phyloP scores from a whole-genome alignment of 2,888 invertebrate species.

The Eurois occulta region DNA sequence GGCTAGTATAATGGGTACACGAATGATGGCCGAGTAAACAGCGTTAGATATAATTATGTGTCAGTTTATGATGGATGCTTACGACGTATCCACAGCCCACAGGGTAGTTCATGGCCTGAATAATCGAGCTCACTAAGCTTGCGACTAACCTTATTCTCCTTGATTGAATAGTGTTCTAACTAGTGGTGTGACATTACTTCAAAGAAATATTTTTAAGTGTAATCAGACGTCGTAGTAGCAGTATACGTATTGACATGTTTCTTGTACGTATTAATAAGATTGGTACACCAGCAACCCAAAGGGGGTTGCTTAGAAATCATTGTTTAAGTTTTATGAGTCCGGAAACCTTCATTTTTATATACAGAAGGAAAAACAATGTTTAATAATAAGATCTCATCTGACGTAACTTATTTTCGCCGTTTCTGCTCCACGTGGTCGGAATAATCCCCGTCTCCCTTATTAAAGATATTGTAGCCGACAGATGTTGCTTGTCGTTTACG shows the following conservation, averaged over 20 bases:
- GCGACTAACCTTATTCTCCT: neutral
- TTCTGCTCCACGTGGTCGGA: conserved; percentile 48
- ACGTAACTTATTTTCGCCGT: conserved; percentile 61
- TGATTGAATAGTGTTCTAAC: neutral
- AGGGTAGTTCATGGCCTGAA: conserved; percentile 27
- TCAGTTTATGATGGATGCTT: conserved; percentile 58
- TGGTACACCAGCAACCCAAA: no score
- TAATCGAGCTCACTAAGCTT: conserved; percentile 3
- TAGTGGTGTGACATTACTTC: neutral
- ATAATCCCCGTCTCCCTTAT: conserved; percentile 61
- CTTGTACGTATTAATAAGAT: neutral
- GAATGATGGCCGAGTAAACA: conserved; percentile 44
- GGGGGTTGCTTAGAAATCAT: no score
- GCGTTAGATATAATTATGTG: conserved; percentile 47
- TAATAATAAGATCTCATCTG: conserved; percentile 56
- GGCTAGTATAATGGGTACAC: conserved; percentile 11
- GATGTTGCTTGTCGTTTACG: conserved; percentile 71
- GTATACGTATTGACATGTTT: neutral
- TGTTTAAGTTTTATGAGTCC: no score
- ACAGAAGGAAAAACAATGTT: conserved; percentile 51
- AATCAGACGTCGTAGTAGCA: neutral
- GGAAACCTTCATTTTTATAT: conserved; percentile 27
- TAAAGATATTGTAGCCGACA: conserved; percentile 68
- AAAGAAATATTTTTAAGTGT: no score
- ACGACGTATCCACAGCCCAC: conserved; percentile 16